Percentiles rank a stretch among this genome's conserved stretches.
These are phyloP conservation scores for Cynoglossus semilaevis DNA, from an alignment of 2,113 vertebrate species.

Conservation along the genomic window DNA sequence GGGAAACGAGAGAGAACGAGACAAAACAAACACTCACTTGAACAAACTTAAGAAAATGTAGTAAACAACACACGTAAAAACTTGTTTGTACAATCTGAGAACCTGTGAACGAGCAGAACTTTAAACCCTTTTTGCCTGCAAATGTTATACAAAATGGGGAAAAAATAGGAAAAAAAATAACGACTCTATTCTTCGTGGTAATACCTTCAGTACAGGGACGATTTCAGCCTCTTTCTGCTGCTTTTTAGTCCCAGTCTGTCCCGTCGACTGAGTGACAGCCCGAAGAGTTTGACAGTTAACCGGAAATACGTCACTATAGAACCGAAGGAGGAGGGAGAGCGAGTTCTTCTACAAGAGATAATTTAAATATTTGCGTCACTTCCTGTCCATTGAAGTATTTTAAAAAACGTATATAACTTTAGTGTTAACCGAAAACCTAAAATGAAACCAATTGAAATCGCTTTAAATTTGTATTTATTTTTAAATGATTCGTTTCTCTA, in stretches of 20 bases:
- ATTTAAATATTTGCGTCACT: too few species aligned
- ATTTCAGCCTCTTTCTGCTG: constrained; percentile 7
- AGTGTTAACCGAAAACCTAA: too few species aligned
- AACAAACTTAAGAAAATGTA: constrained; percentile 19
- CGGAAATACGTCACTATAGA: constrained; percentile 65
- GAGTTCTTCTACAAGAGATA: neutral
- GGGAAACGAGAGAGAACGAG: too few species aligned
- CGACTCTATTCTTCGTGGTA: neutral
- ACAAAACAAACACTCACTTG: neutral
- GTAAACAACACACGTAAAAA: constrained; percentile 26
- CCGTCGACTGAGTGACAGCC: constrained; percentile 21
- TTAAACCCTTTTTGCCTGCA: neutral
- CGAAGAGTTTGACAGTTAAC: constrained; percentile 59
- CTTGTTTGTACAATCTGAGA: neutral
- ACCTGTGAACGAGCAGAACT: neutral
- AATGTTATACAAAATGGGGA: too few species aligned
- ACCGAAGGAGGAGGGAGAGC: neutral
- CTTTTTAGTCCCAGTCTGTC: constrained; percentile 36
- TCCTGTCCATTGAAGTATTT: too few species aligned
- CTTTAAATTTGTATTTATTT: too few species aligned
- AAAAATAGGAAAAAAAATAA: neutral
- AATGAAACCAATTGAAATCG: too few species aligned
- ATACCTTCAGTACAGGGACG: constrained; percentile 27
- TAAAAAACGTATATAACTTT: too few species aligned
- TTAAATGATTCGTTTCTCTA: too few species aligned